phyloP scores from a whole-genome alignment of 2,888 invertebrate species.

The Dasysyrphus tricinctus region DNA sequence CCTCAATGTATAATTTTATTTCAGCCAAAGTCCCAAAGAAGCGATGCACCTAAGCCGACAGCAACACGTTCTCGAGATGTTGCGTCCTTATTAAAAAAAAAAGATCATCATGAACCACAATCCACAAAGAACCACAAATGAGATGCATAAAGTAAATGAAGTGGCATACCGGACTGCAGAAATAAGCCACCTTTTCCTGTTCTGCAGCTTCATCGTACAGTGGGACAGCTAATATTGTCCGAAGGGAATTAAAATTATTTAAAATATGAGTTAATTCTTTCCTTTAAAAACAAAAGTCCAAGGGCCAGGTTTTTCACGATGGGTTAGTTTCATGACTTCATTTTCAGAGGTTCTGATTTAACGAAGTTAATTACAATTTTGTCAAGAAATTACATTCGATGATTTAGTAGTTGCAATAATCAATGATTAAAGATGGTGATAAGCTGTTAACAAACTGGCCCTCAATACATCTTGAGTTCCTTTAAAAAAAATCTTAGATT shows the following conservation, averaged over 20 bases:
- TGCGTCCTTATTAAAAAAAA: constrained; percentile 1
- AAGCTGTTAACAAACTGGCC: too few species aligned
- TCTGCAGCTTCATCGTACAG: neutral
- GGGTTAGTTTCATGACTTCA: too few species aligned
- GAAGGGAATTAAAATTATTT: neutral
- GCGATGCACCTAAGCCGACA: neutral
- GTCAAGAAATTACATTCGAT: too few species aligned
- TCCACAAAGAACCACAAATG: constrained; percentile 51
- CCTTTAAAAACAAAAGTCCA: too few species aligned
- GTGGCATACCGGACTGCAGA: constrained; percentile 59
- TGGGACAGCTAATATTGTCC: neutral
- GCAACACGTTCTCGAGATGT: neutral
- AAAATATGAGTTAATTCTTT: too few species aligned
- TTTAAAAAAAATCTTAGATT: too few species aligned
- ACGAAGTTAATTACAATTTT: too few species aligned
- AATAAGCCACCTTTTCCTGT: constrained; percentile 15
- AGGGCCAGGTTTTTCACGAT: too few species aligned
- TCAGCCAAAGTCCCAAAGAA: neutral
- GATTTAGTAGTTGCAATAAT: too few species aligned
- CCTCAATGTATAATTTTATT: constrained; percentile 32
- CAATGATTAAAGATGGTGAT: too few species aligned
- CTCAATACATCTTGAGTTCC: too few species aligned
- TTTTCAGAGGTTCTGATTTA: too few species aligned
- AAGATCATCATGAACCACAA: constrained; percentile 45
- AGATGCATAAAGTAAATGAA: constrained; percentile 64